These are phyloP conservation scores for Actinopyga echinites DNA, from an alignment of 53 echinoderm and acorn worm species.

Conservation along the genomic window DNA sequence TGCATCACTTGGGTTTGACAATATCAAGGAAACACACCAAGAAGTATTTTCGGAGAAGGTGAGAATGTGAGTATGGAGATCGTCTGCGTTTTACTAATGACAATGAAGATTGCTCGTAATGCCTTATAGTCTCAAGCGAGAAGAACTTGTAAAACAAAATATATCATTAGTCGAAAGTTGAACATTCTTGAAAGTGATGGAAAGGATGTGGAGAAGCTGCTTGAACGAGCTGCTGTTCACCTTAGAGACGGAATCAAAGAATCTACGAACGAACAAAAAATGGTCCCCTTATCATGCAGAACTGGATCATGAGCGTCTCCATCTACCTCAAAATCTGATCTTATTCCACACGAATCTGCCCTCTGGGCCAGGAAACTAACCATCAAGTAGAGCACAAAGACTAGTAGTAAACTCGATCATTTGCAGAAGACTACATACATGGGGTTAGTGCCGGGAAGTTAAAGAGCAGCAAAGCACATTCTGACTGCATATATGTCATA, in stretches of 20 bases:
- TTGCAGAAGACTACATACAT: constrained; percentile 45
- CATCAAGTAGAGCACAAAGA: constrained; percentile 9
- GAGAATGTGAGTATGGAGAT: constrained; percentile 46
- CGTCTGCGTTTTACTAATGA: constrained; percentile 24
- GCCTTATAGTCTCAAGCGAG: neutral
- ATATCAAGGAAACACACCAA: constrained; percentile 19
- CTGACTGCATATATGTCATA: constrained; percentile 36
- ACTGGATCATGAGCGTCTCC: neutral
- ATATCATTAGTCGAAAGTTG: neutral
- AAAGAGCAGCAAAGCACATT: constrained; percentile 52
- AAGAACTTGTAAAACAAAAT: neutral
- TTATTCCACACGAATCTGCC: constrained; percentile 29
- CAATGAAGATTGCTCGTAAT: neutral
- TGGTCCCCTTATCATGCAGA: constrained; percentile 43
- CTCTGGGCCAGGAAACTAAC: no score
- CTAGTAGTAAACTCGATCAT: constrained; percentile 18
- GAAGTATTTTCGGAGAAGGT: constrained; percentile 44
- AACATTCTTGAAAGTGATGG: constrained; percentile 7
- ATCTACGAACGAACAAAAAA: neutral
- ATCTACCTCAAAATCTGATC: constrained; percentile 2
- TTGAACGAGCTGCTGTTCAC: constrained; percentile 46
- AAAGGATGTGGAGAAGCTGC: constrained; percentile 10
- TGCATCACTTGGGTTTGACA: neutral
- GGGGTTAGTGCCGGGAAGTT: constrained; percentile 19
- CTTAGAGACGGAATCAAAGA: constrained; percentile 46